Evolutionary conservation across 2,797 vertebrate genomes (phyloP), one percentile per base, ranked within the genome.

Genomic region (Erethizon dorsatum): DNA sequence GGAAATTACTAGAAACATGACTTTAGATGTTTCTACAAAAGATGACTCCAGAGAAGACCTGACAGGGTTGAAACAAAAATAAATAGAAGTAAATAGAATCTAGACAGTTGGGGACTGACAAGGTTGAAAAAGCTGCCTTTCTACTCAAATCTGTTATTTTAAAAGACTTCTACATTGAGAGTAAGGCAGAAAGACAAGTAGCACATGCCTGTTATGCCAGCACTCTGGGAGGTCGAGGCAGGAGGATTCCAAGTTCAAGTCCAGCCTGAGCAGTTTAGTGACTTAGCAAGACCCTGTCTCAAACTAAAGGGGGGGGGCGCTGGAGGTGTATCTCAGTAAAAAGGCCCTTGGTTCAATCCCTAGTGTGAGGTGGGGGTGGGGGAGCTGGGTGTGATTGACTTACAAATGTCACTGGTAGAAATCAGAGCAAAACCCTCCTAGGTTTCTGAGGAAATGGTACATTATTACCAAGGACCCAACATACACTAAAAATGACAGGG

Each of bases 41-140:
- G 31, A 61, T 10, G 9, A 92, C 20, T 45, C 71, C 71, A 82
- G 14, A 90, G 17, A 86, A 82, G 37, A 80, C 56, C 22, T 54
- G 13, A 73, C 18, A 50, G 37, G 28, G 8, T 73, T 92, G 24
- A 79, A 45, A 28, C 17, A 45, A 12, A 87, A 67, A 41, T 17
- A 54, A 67, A 57, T 18, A 86, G 28, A 45, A 15, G 14, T 78
- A 52, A 31, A 28, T 31, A 47, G 75, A 17, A 50, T 80, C 31
- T 80, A 67, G 18, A 61, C 14, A 41, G 9, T 14, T 71, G 56
- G 20, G 26, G 1, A 14, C 47, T 52, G 92, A 26, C 4, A 69
- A 65, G 5, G 17, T 69, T 80, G 26, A 56, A 69, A 80, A 88
- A 31, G 33, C 5, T 57, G 33, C 96, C 90, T 96, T 96, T 95